Evolutionary conservation across 1,140 invertebrate genomes (phyloP), one percentile per base, ranked within the genome.

Genomic region (Drosophila tani): DNA sequence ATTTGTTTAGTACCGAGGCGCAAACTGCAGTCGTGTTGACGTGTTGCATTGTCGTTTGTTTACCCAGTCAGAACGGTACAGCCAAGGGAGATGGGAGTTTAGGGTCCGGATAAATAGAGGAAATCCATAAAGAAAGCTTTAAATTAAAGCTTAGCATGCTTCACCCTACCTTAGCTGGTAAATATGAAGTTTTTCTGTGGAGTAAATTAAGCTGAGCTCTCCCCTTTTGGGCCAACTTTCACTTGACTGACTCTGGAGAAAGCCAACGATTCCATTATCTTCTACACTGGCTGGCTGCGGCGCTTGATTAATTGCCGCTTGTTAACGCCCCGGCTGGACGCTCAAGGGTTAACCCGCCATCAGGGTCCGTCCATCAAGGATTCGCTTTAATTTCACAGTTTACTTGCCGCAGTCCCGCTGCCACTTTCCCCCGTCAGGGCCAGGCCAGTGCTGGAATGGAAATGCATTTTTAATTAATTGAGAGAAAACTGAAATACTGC

Each of bases 1-100:
- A 76, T 76, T 76, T 76, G 74, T 76, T 76, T 76, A 76, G 62
- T 59, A 53, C 62, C 35, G 73, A 67, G 73, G 62, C 73, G 53
- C 74, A 76, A 76, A 76, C 53, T 60, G 69, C 53, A 67, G 71
- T 66, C 73, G 47, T 76, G 74, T 76, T 76, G 74, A 76, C 74
- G 74, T 76, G 74, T 67, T 67, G 74, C 62, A 67, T 76, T 76
- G 73, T 76, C 63, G 46, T 49, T 73, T 73, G 67, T 76, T 76
- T 57, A 75, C 53, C 73, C 73, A 76, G 45, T 32, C 51, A 38
- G 38, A 53, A 41, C 11, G 47, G 35, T 46, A 67, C 27, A 59
- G 71, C 41, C 51, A 24, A 41, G 40, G 51, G 38, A 75, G 57
- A 46, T 43, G 24, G 15, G 15, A 45, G 15, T 51, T 49, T 53